Evolutionary conservation across 2,113 vertebrate genomes (phyloP), one percentile per base, ranked within the genome.

Genomic region (Scortum barcoo): DNA sequence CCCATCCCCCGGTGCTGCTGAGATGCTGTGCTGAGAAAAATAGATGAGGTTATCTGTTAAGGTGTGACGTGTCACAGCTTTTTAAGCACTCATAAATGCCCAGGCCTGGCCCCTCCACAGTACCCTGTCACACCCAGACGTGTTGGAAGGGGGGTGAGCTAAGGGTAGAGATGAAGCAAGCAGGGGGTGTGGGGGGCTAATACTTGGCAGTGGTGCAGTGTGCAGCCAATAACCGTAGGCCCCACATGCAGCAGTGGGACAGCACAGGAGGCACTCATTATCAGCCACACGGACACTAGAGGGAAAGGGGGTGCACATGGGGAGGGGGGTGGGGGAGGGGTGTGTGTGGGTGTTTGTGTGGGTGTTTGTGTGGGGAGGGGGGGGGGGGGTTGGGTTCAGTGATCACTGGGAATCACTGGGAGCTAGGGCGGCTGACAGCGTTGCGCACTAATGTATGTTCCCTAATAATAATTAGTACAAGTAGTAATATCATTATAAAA

Each of bases 1-100:
- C 36, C 10, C 22, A 1, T 16, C 0, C 40, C 24, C 36, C 22
- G 12, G 24, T 26, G 54, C 36, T 69, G 73, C 61, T 19, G 51
- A 26, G 57, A 36, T 6, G 33, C 33, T 36, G 33, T 36, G 33
- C 33, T 36, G 33, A 53, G 20, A 51, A 58, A 82, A 89, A 88
- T 48, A 26, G 85, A 93, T 69, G 85, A 83, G 83, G 65, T 80
- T 66, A 87, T 90, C 81, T 91, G 85, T 88, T 87, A 80, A 88
- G 85, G 87, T 89, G 77, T n/a, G n/a, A 87, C 71, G 72, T 90
- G 92, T 92, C 74, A 82, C 82, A 36, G 88, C 89, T 80, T 90
- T 79, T 90, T 89, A 92, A 90, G 86, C 38, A 62, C 78, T 88
- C 90, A 78, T 93, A 94, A 94, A 94, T 75, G 80, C 72, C 51